Conservation (phyloP, 2,888 invertebrate species). For the Synergus gifuensis region DNA sequence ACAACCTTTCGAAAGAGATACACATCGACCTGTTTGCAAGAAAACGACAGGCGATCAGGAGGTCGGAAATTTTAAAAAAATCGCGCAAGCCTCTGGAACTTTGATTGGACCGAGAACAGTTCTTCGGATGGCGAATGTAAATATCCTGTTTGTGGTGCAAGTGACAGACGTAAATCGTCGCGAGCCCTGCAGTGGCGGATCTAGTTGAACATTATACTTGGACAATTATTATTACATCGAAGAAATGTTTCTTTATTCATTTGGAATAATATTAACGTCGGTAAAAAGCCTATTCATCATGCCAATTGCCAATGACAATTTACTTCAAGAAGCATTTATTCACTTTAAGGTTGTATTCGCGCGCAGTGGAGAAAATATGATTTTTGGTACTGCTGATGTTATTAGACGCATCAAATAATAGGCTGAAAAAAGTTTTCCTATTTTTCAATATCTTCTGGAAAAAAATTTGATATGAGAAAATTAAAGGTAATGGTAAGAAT, state of each 20-base stretch:
- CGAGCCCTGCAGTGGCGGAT: neutral
- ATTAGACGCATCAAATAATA: too few species aligned
- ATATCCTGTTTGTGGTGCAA: slow-evolving; percentile 2
- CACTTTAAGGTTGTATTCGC: neutral
- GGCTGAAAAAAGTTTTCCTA: too few species aligned
- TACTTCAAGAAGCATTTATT: neutral
- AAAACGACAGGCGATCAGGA: slow-evolving; percentile 8
- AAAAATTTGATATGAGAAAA: neutral
- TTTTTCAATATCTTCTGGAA: too few species aligned
- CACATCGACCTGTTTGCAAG: slow-evolving; percentile 37
- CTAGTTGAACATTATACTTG: neutral
- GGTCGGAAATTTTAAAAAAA: slow-evolving; percentile 11
- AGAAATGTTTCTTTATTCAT: slow-evolving; percentile 12
- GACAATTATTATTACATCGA: neutral
- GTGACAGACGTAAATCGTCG: slow-evolving; percentile 10
- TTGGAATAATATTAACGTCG: neutral
- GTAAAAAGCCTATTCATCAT: neutral
- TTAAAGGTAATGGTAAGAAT: slow-evolving; percentile 17
- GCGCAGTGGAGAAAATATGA: too few species aligned
- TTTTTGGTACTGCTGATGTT: too few species aligned
- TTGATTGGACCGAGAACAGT: slow-evolving; percentile 24
- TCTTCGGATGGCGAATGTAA: slow-evolving; percentile 6
- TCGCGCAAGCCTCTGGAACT: slow-evolving; percentile 30
- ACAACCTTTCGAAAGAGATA: slow-evolving; percentile 39
- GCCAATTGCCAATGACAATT: neutral